A percentile compares a stretch with the other conserved stretches of the same genome.
Evolutionary conservation across 2,113 vertebrate genomes (phyloP).

Genomic region (Lates calcarifer): DNA sequence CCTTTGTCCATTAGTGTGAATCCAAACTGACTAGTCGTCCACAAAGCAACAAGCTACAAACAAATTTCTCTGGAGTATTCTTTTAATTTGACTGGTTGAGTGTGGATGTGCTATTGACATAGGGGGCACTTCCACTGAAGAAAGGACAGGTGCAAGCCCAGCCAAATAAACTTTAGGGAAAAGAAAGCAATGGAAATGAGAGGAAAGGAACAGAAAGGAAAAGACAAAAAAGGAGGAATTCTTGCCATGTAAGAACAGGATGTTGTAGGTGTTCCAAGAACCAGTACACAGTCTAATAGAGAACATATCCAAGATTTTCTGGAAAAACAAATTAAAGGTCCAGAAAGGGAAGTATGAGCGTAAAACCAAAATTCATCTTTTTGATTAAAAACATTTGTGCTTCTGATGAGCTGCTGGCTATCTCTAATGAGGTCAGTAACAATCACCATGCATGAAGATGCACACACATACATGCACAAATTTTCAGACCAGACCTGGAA

Average conservation of each 20-base stretch:
- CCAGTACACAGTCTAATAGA: slow-evolving; percentile 19
- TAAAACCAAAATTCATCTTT: slow-evolving; percentile 23
- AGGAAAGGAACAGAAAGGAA: neutral
- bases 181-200: neutral
- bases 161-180: neutral
- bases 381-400: slow-evolving; percentile 26
- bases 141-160: too few relatives aligned
- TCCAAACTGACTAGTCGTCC: neutral
- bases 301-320: slow-evolving; percentile 37
- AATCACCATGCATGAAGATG: neutral
- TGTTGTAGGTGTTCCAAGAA: slow-evolving; percentile 8
- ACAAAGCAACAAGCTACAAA: too few relatives aligned
- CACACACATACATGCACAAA: neutral
- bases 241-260: slow-evolving; percentile 5
- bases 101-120: neutral
- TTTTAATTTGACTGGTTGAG: neutral
- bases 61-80: neutral
- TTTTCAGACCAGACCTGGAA: neutral
- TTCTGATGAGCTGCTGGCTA: slow-evolving; percentile 21
- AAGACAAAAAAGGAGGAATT: neutral
- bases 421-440: neutral
- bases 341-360: slow-evolving; percentile 15
- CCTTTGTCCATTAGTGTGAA: neutral
- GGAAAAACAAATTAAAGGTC: slow-evolving; percentile 32
- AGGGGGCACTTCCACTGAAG: neutral